These are phyloP conservation scores for Arvicanthis niloticus DNA, from an alignment of 2,113 vertebrate species.

Conservation along the genomic window DNA sequence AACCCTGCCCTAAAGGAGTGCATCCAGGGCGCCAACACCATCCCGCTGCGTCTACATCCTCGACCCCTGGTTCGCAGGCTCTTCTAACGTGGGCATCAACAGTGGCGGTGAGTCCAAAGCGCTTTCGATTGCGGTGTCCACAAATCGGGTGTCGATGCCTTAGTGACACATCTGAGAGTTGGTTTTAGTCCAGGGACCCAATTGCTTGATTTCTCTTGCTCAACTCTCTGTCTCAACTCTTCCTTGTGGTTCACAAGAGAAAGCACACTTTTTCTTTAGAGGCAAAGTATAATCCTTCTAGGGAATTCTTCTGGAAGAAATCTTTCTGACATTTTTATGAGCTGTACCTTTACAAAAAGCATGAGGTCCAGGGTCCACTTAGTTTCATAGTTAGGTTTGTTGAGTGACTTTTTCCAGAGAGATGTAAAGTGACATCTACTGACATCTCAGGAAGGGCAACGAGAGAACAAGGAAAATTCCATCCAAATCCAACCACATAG, in stretches of 20 bases:
- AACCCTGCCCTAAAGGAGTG: slow-evolving; percentile 96
- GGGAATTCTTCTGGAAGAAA: slow-evolving; percentile 39
- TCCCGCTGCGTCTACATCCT: slow-evolving; percentile 98
- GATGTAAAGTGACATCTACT: background rate
- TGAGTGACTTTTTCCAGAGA: background rate
- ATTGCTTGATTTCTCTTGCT: background rate
- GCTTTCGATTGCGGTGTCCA: background rate
- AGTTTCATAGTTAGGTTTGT: background rate
- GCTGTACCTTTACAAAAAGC: background rate
- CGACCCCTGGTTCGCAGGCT: slow-evolving; percentile 99
- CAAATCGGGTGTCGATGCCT: background rate
- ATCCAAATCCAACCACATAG: no score
- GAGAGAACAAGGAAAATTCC: background rate
- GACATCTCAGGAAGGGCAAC: background rate
- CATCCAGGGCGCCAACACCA: slow-evolving; percentile 93
- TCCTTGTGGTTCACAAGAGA: slow-evolving; percentile 68
- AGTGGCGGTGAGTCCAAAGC: slow-evolving; percentile 93
- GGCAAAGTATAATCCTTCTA: slow-evolving; percentile 58
- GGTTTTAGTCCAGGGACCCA: background rate
- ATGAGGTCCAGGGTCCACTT: background rate
- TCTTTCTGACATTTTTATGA: background rate
- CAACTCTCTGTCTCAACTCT: no score
- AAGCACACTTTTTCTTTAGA: slow-evolving; percentile 75
- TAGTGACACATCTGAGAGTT: background rate
- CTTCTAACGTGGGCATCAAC: slow-evolving; percentile 99